Conservation (phyloP, 2,113 vertebrate genomes). For the Pterocles burchelli region DNA sequence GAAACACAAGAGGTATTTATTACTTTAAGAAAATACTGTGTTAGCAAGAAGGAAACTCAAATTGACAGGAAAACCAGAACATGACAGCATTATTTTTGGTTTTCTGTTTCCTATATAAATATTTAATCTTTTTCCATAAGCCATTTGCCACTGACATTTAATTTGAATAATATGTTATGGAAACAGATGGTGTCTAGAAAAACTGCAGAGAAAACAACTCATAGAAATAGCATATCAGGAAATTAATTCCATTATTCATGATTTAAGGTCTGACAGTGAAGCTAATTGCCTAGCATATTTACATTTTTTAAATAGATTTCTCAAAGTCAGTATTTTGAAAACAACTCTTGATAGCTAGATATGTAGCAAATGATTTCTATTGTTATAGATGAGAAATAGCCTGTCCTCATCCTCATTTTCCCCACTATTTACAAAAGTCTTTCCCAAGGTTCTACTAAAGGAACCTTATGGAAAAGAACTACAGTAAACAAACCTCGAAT, state of each 20-base stretch:
- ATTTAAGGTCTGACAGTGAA: not conserved
- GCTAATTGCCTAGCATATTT: not conserved
- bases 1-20: slow-evolving; percentile 29
- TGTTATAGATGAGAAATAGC: not conserved
- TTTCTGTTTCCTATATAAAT: slow-evolving; percentile 52
- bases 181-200: slow-evolving; percentile 51
- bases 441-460: not conserved
- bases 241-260: slow-evolving; percentile 66
- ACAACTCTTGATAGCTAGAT: not conserved
- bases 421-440: not conserved
- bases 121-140: slow-evolving; percentile 21
- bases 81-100: slow-evolving; percentile 30
- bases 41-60: slow-evolving; percentile 52
- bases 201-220: slow-evolving; percentile 37
- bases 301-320: not conserved
- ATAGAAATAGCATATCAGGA: slow-evolving; percentile 20
- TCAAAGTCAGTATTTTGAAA: not conserved
- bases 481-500: not conserved
- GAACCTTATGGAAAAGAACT: not conserved
- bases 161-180: not conserved
- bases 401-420: not conserved
- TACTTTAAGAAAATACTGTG: slow-evolving; percentile 27
- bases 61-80: slow-evolving; percentile 31
- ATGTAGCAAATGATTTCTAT: not conserved
- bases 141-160: not conserved